Percentiles rank a stretch among this genome's conserved stretches.
phyloP scores from a whole-genome alignment of 2,888 invertebrate genomes.

The Megamerina dolium region DNA sequence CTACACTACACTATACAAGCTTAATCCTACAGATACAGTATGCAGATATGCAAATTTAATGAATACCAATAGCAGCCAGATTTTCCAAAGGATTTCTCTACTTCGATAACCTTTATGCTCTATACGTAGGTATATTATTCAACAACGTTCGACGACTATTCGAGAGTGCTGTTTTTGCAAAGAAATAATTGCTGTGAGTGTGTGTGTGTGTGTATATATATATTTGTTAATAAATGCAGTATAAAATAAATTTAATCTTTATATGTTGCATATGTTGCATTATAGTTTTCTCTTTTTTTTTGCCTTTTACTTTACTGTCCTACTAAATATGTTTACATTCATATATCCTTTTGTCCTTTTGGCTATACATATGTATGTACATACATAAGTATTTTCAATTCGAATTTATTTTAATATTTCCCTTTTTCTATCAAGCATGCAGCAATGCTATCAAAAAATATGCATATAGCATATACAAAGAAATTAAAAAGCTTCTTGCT shows the following conservation, averaged over 20 bases:
- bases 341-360: neutral
- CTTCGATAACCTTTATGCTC: neutral
- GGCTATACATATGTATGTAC: neutral
- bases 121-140: neutral
- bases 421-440: too few relatives aligned
- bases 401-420: too few relatives aligned
- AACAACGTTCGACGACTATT: too few relatives aligned
- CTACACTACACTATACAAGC: too few relatives aligned
- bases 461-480: too few relatives aligned
- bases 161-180: too few relatives aligned
- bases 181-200: slow-evolving; percentile 6
- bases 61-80: slow-evolving; percentile 11
- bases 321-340: neutral
- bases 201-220: slow-evolving; percentile 4
- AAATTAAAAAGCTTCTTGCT: too few relatives aligned
- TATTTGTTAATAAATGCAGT: slow-evolving; percentile 11
- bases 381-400: too few relatives aligned
- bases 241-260: slow-evolving; percentile 7
- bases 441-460: too few relatives aligned
- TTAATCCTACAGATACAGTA: slow-evolving; percentile 3
- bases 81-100: neutral
- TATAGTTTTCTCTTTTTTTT: too few relatives aligned
- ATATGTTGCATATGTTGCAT: too few relatives aligned
- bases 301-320: too few relatives aligned
- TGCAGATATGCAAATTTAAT: slow-evolving; percentile 19